These are phyloP conservation scores for Brenthis hecate DNA, from an alignment of 2,888 invertebrate species.

Conservation along the genomic window DNA sequence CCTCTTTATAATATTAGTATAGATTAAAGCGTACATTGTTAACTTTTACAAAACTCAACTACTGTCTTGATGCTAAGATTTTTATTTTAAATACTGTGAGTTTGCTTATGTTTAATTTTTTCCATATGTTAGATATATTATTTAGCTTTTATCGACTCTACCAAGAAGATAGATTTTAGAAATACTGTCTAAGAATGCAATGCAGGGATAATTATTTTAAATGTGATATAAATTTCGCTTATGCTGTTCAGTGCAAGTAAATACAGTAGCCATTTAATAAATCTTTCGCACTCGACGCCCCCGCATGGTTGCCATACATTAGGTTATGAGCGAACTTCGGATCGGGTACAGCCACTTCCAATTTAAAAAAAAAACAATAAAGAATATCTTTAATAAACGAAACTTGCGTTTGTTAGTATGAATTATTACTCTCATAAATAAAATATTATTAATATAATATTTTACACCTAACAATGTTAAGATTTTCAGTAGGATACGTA, in stretches of 20 bases:
- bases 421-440: neutral
- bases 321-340: slow-evolving; percentile 25
- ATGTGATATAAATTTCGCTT: slow-evolving; percentile 57
- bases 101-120: too few species aligned
- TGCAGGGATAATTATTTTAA: slow-evolving; percentile 43
- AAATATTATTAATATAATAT: neutral
- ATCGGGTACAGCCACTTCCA: slow-evolving; percentile 15
- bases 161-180: neutral
- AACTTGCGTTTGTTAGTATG: neutral
- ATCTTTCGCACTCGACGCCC: slow-evolving; percentile 64
- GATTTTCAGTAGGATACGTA: too few species aligned
- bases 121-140: neutral
- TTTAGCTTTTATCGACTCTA: neutral
- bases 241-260: slow-evolving; percentile 45
- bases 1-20: too few species aligned
- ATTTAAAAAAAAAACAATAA: slow-evolving; percentile 19
- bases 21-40: too few species aligned
- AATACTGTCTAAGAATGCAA: slow-evolving; percentile 3
- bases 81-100: too few species aligned
- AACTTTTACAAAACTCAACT: too few species aligned
- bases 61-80: too few species aligned
- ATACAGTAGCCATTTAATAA: slow-evolving; percentile 68
- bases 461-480: too few species aligned
- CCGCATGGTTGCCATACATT: slow-evolving; percentile 46
- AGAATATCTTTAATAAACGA: neutral